phyloP scores from a whole-genome alignment of 1,140 invertebrate species.

The Pogonomyrmex californicus region DNA sequence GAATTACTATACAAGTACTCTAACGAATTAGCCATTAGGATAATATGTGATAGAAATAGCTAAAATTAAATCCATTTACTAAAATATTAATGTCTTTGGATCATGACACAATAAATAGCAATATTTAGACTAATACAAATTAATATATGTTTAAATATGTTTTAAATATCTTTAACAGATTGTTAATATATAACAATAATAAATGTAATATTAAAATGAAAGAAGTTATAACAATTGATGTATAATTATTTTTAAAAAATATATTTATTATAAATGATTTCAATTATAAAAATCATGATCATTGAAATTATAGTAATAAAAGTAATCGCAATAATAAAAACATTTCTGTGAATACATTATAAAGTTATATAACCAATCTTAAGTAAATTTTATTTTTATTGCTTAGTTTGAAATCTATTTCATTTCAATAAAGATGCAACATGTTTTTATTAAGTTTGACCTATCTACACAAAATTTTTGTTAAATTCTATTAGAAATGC shows the following conservation, averaged over 20 bases:
- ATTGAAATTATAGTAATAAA: not conserved
- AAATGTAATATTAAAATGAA: not conserved
- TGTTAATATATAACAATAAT: not conserved
- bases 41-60: conserved; percentile 12
- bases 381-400: not conserved
- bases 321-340: not conserved
- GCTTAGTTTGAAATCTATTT: not conserved
- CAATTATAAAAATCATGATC: not conserved
- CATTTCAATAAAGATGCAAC: conserved; percentile 3
- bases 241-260: not conserved
- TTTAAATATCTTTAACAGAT: not conserved
- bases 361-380: not conserved
- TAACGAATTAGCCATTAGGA: conserved; percentile 30
- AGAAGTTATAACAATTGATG: not conserved
- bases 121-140: not conserved
- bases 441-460: not conserved
- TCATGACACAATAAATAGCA: conserved; percentile 4
- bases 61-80: not conserved
- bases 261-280: not conserved
- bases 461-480: not conserved
- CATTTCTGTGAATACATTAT: not conserved
- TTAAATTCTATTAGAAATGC: conserved; percentile 5
- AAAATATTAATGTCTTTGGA: conserved; percentile 18
- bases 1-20: conserved; percentile 53
- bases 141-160: conserved; percentile 28